Conservation (phyloP, 2,113 vertebrate genomes). For the Amazona guildingii region DNA sequence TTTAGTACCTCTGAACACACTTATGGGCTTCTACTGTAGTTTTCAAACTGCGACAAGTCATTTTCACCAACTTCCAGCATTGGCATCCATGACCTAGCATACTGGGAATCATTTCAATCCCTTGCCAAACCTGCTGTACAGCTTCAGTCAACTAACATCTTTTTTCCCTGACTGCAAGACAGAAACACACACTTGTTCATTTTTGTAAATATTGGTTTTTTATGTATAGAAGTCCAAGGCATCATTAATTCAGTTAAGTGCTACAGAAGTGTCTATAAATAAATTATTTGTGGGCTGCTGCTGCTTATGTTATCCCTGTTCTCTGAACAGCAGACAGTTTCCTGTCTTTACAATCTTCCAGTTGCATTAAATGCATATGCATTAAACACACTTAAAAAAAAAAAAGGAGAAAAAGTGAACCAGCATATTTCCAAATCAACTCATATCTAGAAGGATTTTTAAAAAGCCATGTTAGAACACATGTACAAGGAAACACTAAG, state of each 20-base stretch:
- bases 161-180: neutral
- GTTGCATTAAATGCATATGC: constrained; percentile 31
- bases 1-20: neutral
- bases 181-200: neutral
- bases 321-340: neutral
- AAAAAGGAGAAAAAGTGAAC: neutral
- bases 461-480: neutral
- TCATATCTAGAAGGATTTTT: neutral
- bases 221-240: neutral
- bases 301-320: constrained; percentile 32
- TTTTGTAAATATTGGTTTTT: constrained; percentile 30
- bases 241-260: constrained; percentile 3
- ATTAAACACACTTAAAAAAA: neutral
- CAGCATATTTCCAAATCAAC: neutral
- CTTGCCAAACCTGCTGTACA: neutral
- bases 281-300: constrained; percentile 48
- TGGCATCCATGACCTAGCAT: neutral
- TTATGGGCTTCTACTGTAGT: neutral
- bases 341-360: constrained; percentile 22
- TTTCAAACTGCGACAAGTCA: neutral
- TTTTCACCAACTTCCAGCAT: neutral
- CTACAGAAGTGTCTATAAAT: constrained; percentile 38
- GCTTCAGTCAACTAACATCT: neutral
- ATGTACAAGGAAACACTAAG: neutral
- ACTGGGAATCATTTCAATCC: neutral